These are phyloP conservation scores for Terrapene triunguis DNA, from an alignment of 2,113 vertebrate species.

Conservation along the genomic window DNA sequence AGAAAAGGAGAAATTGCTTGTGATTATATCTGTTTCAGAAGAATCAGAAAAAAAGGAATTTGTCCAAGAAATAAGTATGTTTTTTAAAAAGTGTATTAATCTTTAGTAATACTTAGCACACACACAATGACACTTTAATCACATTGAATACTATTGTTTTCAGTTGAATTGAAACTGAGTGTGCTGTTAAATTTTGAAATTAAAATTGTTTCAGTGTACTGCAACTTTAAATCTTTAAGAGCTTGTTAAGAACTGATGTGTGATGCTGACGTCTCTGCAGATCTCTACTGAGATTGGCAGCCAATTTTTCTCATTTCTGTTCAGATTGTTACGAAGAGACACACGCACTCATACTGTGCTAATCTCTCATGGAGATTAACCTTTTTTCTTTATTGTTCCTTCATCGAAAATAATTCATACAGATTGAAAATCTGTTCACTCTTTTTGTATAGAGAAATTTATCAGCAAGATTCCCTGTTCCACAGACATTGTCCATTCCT, in stretches of 20 bases:
- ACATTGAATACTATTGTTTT: not conserved
- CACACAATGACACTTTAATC: slow-evolving; percentile 63
- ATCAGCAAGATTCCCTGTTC: not conserved
- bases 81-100: slow-evolving; percentile 47
- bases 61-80: slow-evolving; percentile 43
- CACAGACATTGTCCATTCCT: not conserved
- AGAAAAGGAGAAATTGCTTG: slow-evolving; percentile 64
- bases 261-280: not conserved
- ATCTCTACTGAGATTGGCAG: not conserved
- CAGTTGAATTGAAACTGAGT: slow-evolving; percentile 28
- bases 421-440: slow-evolving; percentile 21
- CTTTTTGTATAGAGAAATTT: slow-evolving; percentile 29
- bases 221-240: not conserved
- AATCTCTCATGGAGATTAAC: not conserved
- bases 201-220: slow-evolving; percentile 16
- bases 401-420: not conserved
- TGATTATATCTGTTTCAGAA: slow-evolving; percentile 51
- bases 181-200: not conserved
- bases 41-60: slow-evolving; percentile 28
- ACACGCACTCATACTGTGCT: not conserved
- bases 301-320: not conserved
- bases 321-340: not conserved
- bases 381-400: not conserved
- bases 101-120: slow-evolving; percentile 34
- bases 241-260: slow-evolving; percentile 19